Percentiles rank a stretch among this genome's conserved stretches.
Conservation (phyloP, 2,888 invertebrate species). For the Macaria liturata region DNA sequence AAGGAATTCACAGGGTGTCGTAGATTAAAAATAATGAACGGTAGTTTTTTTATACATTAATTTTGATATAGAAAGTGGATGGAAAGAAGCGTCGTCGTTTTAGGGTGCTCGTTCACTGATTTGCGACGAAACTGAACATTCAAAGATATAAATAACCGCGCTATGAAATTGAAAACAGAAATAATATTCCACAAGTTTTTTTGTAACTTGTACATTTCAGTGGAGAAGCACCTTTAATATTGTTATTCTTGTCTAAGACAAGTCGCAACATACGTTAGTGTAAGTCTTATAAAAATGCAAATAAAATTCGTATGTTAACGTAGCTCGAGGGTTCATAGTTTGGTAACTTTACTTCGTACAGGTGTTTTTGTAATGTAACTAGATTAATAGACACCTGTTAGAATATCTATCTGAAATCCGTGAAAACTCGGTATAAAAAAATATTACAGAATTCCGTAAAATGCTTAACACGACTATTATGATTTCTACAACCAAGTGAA, state of each 20-base stretch:
- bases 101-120: too few relatives aligned
- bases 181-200: too few relatives aligned
- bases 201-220: too few relatives aligned
- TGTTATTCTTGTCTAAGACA: constrained; percentile 50
- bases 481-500: too few relatives aligned
- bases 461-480: too few relatives aligned
- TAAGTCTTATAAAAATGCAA: constrained; percentile 31
- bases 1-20: constrained; percentile 62
- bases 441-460: too few relatives aligned
- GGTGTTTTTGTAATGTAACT: neutral
- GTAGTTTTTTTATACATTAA: constrained; percentile 30
- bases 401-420: too few relatives aligned
- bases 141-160: too few relatives aligned
- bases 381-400: too few relatives aligned
- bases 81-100: constrained; percentile 51
- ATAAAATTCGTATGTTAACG: constrained; percentile 29
- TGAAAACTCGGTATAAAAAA: too few relatives aligned
- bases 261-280: constrained; percentile 41
- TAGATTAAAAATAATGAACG: constrained; percentile 41
- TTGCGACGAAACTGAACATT: too few relatives aligned
- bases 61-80: constrained; percentile 17
- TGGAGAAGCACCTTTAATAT: constrained; percentile 18
- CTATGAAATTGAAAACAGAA: too few relatives aligned
- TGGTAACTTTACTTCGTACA: constrained; percentile 11
- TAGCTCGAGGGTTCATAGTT: constrained; percentile 31